Evolutionary conservation across 2,113 vertebrate genomes (phyloP).

Genomic region (Macrotis lagotis): DNA sequence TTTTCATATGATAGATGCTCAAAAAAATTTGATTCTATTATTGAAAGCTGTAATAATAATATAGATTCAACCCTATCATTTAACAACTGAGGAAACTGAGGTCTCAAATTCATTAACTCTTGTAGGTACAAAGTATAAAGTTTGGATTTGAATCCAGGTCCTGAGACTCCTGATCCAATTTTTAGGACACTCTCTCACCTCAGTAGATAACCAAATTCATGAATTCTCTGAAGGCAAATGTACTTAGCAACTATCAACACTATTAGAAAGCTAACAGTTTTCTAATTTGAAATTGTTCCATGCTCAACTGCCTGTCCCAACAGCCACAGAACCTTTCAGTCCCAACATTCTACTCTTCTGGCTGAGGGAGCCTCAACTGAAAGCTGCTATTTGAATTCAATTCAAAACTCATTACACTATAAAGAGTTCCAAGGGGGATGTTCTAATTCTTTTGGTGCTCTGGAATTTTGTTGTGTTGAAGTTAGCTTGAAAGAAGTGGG

Average conservation of each 20-base stretch:
- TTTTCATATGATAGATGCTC: neutral
- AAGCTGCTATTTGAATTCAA: slow-evolving; percentile 8
- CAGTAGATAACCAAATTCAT: neutral
- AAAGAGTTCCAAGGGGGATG: neutral
- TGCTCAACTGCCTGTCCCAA: neutral
- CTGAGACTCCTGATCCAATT: neutral
- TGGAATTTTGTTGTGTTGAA: neutral
- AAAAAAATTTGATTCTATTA: neutral
- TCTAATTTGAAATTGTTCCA: neutral
- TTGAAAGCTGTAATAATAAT: neutral
- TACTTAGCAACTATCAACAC: neutral
- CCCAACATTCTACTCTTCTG: neutral
- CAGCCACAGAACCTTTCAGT: neutral
- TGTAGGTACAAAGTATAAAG: neutral
- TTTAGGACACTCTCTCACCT: neutral
- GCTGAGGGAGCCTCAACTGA: slow-evolving; percentile 10
- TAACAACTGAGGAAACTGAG: neutral
- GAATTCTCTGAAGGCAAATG: neutral
- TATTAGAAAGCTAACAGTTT: neutral
- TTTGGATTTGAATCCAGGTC: neutral
- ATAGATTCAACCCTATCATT: neutral
- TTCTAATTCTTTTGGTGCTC: neutral
- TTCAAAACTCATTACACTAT: neutral
- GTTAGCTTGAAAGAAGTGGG: neutral
- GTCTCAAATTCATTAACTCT: neutral